Base-by-base conservation (phyloP, 2,888 invertebrate genomes). In the Girardia tigrina region DNA sequence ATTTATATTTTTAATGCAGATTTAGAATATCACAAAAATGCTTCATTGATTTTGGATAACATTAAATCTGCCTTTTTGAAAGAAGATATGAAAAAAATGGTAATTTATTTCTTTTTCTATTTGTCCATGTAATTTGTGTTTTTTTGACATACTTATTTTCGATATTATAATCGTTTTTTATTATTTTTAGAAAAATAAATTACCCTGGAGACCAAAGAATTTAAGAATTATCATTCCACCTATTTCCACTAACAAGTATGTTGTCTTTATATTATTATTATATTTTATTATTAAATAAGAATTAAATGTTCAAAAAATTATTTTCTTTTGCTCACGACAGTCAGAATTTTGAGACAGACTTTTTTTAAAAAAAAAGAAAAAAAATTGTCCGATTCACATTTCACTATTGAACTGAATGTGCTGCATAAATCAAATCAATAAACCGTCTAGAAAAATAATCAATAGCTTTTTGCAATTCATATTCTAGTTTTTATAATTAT, bases 121-220 rank as follows among this genome's bases (percentile, higher is more conserved):
- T 36, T 12, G 36, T 36, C 36, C 8, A 36, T 16, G 36, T 36
- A n/a, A n/a, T 36, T 36, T 36, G 8, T 36, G 36, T 36, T 36
- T 36, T 8, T 36, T 36, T 36, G 36, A 12, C 16, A 12, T 36
- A 36, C 16, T 36, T 36, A 36, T 36, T 8, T 16, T 36, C 16
- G 12, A 36, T 36, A 36, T 36, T 12, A n/a, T n/a, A n/a, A n/a
- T n/a, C n/a, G n/a, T n/a, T n/a, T n/a, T n/a, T n/a, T n/a, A n/a
- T n/a, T n/a, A n/a, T 12, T 36, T 36, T 56, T 23, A 56, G 56
- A 56, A 56, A 56, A 56, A 56, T 16, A 56, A 56, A 56, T 56
- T 56, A 56, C 56, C 56, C 56, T 56, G 56, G 56, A 56, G 56
- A 56, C 56, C 56, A n/a, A 56, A 56, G n/a, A 56, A 56, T 56